Percentiles rank a stretch among this genome's conserved stretches.
Evolutionary conservation across 2,113 vertebrate species (phyloP).

Genomic region (Crotalus helleri): DNA sequence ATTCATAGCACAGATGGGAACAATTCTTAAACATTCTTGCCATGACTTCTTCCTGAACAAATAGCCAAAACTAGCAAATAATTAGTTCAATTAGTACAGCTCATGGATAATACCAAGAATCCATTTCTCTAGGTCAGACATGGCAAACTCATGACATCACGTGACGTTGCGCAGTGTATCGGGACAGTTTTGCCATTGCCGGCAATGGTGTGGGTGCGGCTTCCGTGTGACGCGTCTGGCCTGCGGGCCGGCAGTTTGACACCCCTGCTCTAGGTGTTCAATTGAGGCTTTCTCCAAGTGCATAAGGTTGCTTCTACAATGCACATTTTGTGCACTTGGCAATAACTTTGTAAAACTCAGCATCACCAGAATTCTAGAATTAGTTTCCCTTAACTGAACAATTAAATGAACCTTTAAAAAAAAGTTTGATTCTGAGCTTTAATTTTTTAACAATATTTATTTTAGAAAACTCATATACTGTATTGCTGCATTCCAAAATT

Average conservation of each 20-base stretch:
- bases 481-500: not conserved
- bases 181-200: no score
- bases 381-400: not conserved
- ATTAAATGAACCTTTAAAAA: not conserved
- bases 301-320: not conserved
- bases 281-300: not conserved
- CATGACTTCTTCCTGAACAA: not conserved
- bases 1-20: not conserved
- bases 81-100: not conserved
- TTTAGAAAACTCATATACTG: not conserved
- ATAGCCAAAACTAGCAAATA: not conserved
- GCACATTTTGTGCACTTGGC: not conserved
- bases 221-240: no score
- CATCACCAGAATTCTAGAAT: not conserved
- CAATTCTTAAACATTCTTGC: not conserved
- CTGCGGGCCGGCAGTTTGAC: no score
- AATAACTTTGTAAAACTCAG: not conserved
- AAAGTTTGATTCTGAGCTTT: conserved; percentile 9
- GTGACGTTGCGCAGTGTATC: no score
- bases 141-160: no score
- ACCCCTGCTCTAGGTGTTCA: not conserved
- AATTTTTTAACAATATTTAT: not conserved
- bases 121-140: not conserved
- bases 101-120: not conserved
- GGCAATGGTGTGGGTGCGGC: no score